Conservation (phyloP, 1,140 invertebrate species). For the Callitettix versicolor region DNA sequence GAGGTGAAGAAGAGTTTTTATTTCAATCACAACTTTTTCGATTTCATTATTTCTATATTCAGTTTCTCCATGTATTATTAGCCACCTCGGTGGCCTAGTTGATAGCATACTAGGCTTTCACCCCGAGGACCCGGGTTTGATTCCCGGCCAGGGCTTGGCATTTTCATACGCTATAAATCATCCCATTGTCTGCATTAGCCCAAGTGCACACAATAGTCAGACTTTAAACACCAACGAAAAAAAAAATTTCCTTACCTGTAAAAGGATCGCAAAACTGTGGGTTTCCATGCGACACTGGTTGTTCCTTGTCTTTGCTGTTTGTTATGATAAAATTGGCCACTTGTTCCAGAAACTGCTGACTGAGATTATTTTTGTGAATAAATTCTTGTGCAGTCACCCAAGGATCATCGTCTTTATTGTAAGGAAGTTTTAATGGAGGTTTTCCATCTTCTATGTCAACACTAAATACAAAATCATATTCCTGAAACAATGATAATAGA, state of each 20-base stretch:
- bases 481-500: slow-evolving; percentile 37
- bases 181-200: too few species aligned
- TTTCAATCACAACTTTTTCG: too few species aligned
- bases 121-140: too few species aligned
- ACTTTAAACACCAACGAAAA: too few species aligned
- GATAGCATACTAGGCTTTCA: too few species aligned
- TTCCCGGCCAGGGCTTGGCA: too few species aligned
- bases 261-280: slow-evolving; percentile 63
- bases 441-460: slow-evolving; percentile 87
- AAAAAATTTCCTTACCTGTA: slow-evolving; percentile 42
- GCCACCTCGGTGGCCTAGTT: too few species aligned
- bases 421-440: slow-evolving; percentile 81
- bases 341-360: slow-evolving; percentile 81
- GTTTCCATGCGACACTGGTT: slow-evolving; percentile 28
- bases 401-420: slow-evolving; percentile 62
- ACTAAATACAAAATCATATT: slow-evolving; percentile 92
- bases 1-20: too few species aligned
- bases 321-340: slow-evolving; percentile 91
- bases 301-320: slow-evolving; percentile 42
- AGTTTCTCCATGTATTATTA: too few species aligned
- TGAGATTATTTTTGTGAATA: slow-evolving; percentile 62
- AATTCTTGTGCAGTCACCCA: slow-evolving; percentile 54
- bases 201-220: too few species aligned
- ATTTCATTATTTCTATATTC: too few species aligned
- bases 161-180: too few species aligned